Evolutionary conservation across 2,888 invertebrate species (phyloP).

Genomic region (Ochropleura leucogaster): DNA sequence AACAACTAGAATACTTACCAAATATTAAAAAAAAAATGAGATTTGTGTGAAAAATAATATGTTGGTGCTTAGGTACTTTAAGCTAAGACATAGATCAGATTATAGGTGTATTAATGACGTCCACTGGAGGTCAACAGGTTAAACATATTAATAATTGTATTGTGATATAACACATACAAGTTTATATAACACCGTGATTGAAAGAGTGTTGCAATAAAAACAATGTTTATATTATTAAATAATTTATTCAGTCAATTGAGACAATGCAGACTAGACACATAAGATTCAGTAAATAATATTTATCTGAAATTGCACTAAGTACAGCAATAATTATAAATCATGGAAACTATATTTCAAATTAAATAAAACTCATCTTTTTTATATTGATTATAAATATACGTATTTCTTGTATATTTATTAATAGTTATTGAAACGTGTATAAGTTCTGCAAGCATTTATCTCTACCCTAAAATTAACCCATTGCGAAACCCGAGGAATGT

Average conservation of each 20-base stretch:
- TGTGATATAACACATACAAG: constrained; percentile 43
- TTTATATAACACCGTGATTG: constrained; percentile 20
- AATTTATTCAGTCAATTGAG: constrained; percentile 61
- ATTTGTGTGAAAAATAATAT: background rate
- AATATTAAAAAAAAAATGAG: background rate
- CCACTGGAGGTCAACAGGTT: constrained; percentile 33
- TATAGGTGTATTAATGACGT: constrained; percentile 2
- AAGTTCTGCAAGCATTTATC: constrained; percentile 15
- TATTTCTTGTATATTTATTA: constrained; percentile 16
- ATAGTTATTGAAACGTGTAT: constrained; percentile 4
- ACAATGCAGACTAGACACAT: constrained; percentile 47
- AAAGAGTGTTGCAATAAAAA: constrained; percentile 22
- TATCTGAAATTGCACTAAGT: constrained; percentile 8
- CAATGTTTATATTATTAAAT: constrained; percentile 28
- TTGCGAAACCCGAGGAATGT: constrained; percentile 38
- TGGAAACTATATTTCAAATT: constrained; percentile 1
- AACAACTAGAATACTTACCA: background rate
- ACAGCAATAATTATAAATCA: background rate
- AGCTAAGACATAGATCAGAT: constrained; percentile 7
- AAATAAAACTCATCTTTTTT: constrained; percentile 13
- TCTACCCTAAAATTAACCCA: constrained; percentile 31
- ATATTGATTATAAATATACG: constrained; percentile 12
- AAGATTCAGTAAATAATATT: constrained; percentile 23
- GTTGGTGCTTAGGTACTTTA: constrained; percentile 4
- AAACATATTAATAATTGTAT: constrained; percentile 30